phyloP scores from a whole-genome alignment of 2,888 invertebrate species.

The Aleiodes alternator region DNA sequence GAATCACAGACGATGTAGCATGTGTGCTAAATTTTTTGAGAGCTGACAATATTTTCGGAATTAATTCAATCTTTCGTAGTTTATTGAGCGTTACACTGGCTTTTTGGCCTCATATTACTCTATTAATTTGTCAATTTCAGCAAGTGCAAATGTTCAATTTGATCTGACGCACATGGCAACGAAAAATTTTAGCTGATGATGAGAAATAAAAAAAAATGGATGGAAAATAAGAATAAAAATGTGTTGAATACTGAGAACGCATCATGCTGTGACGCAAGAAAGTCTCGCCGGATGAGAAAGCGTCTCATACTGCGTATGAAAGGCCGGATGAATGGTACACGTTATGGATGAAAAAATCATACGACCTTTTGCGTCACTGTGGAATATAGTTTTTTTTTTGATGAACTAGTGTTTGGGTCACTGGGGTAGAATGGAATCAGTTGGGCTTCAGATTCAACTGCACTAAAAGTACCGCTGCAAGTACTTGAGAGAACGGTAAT shows the following conservation, averaged over 20 bases:
- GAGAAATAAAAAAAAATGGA: neutral
- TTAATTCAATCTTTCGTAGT: neutral
- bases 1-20: slow-evolving; percentile 21
- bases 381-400: too few relatives aligned
- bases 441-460: too few relatives aligned
- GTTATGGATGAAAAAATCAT: slow-evolving; percentile 17
- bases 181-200: neutral
- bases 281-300: slow-evolving; percentile 43
- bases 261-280: slow-evolving; percentile 41
- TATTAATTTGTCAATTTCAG: too few relatives aligned
- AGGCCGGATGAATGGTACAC: slow-evolving; percentile 29
- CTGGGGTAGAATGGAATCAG: too few relatives aligned
- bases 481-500: too few relatives aligned
- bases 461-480: too few relatives aligned
- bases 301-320: slow-evolving; percentile 27
- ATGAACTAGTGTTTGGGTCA: too few relatives aligned
- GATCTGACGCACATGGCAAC: neutral
- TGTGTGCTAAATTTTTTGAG: slow-evolving; percentile 13
- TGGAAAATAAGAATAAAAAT: slow-evolving; percentile 26
- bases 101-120: neutral
- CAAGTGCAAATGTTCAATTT: too few relatives aligned
- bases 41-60: neutral
- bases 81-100: slow-evolving; percentile 10
- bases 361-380: slow-evolving; percentile 6
- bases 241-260: slow-evolving; percentile 36